phyloP scores from a whole-genome alignment of 2,113 vertebrate genomes.

The Lampris incognitus region DNA sequence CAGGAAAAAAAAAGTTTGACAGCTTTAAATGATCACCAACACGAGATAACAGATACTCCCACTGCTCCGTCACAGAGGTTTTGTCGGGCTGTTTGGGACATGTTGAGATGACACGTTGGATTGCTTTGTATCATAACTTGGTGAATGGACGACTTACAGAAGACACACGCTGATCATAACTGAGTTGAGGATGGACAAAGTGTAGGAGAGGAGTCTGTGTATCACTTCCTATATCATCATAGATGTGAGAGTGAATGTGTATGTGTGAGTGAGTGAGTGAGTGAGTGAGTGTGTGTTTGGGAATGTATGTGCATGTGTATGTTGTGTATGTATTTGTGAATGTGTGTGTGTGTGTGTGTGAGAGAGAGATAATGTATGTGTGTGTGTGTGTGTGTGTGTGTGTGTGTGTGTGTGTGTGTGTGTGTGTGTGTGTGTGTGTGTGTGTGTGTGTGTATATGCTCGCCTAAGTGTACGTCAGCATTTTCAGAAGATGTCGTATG shows the following conservation, averaged over 20 bases:
- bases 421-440: neutral
- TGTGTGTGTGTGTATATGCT: neutral
- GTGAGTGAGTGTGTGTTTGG: neutral
- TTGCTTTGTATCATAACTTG: conserved; percentile 16
- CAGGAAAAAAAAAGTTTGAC: conserved; percentile 44
- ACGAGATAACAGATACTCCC: conserved; percentile 56
- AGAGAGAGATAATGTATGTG: too few species aligned
- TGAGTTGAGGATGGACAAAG: conserved; percentile 16
- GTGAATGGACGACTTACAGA: conserved; percentile 41
- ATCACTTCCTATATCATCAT: neutral
- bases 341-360: neutral
- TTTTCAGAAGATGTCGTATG: conserved; percentile 1
- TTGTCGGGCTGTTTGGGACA: conserved; percentile 23
- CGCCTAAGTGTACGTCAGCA: neutral
- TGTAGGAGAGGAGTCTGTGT: conserved; percentile 2
- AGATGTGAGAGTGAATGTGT: neutral
- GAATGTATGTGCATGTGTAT: neutral
- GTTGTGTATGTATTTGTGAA: neutral
- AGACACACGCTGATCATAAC: conserved; percentile 5
- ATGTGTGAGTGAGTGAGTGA: neutral
- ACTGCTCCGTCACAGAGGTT: conserved; percentile 32
- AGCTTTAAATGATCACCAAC: conserved; percentile 29
- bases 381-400: neutral
- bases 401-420: neutral
- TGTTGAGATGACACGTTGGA: conserved; percentile 32